Evolutionary conservation across 2,888 invertebrate genomes (phyloP).

Genomic region (Brenthis ino): DNA sequence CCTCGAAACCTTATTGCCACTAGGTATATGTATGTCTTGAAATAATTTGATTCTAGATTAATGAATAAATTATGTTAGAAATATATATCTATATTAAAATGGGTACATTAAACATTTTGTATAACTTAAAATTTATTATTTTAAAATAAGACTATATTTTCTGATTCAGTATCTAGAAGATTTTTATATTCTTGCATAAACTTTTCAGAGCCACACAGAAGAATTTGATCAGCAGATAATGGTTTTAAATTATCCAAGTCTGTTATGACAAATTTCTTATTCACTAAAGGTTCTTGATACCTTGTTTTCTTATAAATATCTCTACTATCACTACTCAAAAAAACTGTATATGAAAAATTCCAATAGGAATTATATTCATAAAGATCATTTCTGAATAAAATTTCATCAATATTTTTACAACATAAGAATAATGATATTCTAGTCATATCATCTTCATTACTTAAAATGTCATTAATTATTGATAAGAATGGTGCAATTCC

Average conservation of each 20-base stretch:
- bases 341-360: slow-evolving; percentile 88
- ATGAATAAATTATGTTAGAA: too few species aligned
- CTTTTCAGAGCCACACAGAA: slow-evolving; percentile 84
- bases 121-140: too few species aligned
- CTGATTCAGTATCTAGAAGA: slow-evolving; percentile 48
- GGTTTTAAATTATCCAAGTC: slow-evolving; percentile 61
- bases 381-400: slow-evolving; percentile 84
- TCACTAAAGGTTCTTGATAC: slow-evolving; percentile 79
- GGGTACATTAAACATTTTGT: too few species aligned
- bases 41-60: too few species aligned
- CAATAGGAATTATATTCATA: slow-evolving; percentile 84
- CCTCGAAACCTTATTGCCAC: too few species aligned
- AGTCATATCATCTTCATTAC: slow-evolving; percentile 86
- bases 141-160: slow-evolving; percentile 67
- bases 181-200: slow-evolving; percentile 79
- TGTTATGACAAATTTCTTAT: slow-evolving; percentile 56
- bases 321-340: slow-evolving; percentile 63
- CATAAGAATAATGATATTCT: slow-evolving; percentile 84
- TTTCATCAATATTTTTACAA: slow-evolving; percentile 78
- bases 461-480: slow-evolving; percentile 83
- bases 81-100: too few species aligned
- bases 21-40: too few species aligned
- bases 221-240: slow-evolving; percentile 64
- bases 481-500: slow-evolving; percentile 88
- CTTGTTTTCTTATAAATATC: slow-evolving; percentile 47